Percentiles rank a stretch among this genome's conserved stretches.
Evolutionary conservation across 2,797 vertebrate genomes (phyloP).

Genomic region (Typhlichthys subterraneus): DNA sequence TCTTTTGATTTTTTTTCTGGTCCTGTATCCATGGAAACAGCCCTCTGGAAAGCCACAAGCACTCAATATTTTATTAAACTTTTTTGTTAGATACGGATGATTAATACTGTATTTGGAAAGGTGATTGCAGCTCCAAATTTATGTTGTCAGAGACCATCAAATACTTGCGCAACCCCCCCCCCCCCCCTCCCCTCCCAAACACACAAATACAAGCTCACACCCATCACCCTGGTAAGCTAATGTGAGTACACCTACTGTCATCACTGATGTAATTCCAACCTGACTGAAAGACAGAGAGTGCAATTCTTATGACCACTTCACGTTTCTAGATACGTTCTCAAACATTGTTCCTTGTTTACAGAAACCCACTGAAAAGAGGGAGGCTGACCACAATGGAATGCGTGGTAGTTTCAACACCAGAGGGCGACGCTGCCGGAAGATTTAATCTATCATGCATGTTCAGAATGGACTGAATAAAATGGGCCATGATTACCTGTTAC

Average conservation of each 20-base stretch:
- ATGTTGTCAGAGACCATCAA: too few relatives aligned
- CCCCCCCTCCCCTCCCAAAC: too few relatives aligned
- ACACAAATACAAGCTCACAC: too few relatives aligned
- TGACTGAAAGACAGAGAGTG: too few relatives aligned
- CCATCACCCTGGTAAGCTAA: too few relatives aligned
- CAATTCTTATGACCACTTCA: too few relatives aligned
- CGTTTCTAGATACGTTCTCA: too few relatives aligned
- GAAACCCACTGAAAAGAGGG: background rate
- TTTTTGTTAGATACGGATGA: background rate
- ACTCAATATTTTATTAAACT: background rate
- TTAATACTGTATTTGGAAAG: background rate
- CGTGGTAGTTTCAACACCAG: constrained; percentile 3
- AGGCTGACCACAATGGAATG: background rate
- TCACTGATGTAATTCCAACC: too few relatives aligned
- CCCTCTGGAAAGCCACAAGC: background rate
- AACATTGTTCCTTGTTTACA: background rate
- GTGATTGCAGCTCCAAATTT: background rate
- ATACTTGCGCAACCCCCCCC: too few relatives aligned
- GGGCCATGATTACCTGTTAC: background rate
- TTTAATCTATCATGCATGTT: background rate
- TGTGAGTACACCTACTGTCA: too few relatives aligned
- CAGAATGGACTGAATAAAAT: background rate
- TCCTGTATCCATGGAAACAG: constrained; percentile 51
- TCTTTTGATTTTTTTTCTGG: constrained; percentile 6
- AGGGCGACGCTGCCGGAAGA: constrained; percentile 3